Evolutionary conservation across 37 sponge, comb jelly and placozoan species (phyloP), one percentile per base, ranked within the genome.

Genomic region (Spongilla lacustris): DNA sequence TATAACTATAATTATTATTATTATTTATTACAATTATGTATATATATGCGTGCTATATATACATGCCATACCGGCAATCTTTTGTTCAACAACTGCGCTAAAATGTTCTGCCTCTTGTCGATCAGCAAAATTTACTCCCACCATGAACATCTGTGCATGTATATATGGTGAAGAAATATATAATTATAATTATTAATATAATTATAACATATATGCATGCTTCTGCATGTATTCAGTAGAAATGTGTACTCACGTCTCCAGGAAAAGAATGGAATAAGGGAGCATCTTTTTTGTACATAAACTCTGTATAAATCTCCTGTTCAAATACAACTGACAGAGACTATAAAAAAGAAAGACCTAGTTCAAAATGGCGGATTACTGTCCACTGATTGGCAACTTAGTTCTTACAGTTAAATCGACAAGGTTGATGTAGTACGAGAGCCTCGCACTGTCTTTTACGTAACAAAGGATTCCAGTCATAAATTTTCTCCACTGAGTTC

Each of bases 71-170:
- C 46, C 46, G 46, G 46, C 46, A 9, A 96, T 84, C 79, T 96
- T 98, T 0, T 74, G 75, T 12, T 91, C 83, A 50, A 98, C 93
- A 12, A 93, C 95, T 11, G 85, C 74, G 24, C 69, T 4, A 74
- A 98, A 98, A 37, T 87, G 66, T n/a, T 80, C 78, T 24, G 98
- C 95, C 78, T 98, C 98, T 21, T 87, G 80, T 36, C 88, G 86
- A 89, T 91, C 84, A 68, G 93, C 91, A 86, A 96, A 98, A 87
- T 98, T 98, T 26, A 98, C 83, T 0, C 98, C 98, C 23, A 98
- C 93, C 90, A 89, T 96, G 80, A 85, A 94, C 84, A 91, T 93
- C 96, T 98, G 89, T 29, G 29, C 29, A 29, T 46, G 8, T 4
- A 46, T 46, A 46, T 10, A 46, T 46, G 46, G 4, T 46, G 46